phyloP scores from a whole-genome alignment of 53 echinoderm and acorn worm species.

The Holothuria leucospilota region DNA sequence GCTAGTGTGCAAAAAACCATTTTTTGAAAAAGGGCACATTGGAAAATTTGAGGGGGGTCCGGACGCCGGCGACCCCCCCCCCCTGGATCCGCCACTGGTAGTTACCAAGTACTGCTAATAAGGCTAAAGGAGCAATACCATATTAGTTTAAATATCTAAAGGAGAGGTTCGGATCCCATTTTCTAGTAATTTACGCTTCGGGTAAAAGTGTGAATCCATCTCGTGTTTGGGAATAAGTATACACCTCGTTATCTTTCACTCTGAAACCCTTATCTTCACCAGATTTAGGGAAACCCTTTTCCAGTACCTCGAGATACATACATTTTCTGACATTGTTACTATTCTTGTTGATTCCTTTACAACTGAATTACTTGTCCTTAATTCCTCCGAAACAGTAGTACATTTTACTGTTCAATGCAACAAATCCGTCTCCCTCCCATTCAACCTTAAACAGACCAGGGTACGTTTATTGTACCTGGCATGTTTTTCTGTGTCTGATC shows the following conservation, averaged over 20 bases:
- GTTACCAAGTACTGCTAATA: no score
- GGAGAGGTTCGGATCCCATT: neutral
- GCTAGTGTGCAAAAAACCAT: no score
- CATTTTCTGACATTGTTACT: constrained; percentile 31
- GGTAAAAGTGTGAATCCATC: constrained; percentile 35
- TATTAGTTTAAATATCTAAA: constrained; percentile 32
- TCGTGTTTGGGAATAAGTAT: constrained; percentile 42
- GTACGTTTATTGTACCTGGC: constrained; percentile 56
- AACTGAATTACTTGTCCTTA: constrained; percentile 48
- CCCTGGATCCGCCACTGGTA: no score
- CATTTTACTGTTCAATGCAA: constrained; percentile 54
- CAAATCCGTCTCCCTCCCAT: constrained; percentile 67
- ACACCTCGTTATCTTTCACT: constrained; percentile 36
- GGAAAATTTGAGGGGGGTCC: no score
- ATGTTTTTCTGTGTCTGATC: constrained; percentile 47
- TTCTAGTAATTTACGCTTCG: constrained; percentile 12
- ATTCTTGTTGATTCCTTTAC: constrained; percentile 55
- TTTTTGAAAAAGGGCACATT: no score
- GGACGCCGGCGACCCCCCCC: no score
- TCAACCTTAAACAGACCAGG: constrained; percentile 65
- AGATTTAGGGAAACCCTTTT: neutral
- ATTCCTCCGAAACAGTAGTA: neutral
- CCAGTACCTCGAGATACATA: constrained; percentile 43
- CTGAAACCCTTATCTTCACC: constrained; percentile 53
- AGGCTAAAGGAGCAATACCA: no score